phyloP scores from a whole-genome alignment of 1,140 invertebrate genomes.

The Diuraphis noxia region DNA sequence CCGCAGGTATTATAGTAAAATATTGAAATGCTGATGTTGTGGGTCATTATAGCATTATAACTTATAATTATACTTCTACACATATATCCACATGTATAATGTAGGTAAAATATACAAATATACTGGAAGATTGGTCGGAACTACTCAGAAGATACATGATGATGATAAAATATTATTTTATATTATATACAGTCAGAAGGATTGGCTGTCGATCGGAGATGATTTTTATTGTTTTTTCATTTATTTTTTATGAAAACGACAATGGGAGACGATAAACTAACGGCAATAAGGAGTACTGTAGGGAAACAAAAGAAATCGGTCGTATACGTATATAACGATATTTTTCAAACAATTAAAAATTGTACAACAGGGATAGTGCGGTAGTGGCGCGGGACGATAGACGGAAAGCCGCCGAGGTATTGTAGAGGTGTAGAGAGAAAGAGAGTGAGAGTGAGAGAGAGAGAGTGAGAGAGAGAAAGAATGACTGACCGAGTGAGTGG shows the following conservation, averaged over 20 bases:
- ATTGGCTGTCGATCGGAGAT: conserved; percentile 6
- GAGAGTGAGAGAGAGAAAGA: neutral
- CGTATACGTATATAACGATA: neutral
- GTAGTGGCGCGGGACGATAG: neutral
- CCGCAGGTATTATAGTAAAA: neutral
- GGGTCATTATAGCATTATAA: neutral
- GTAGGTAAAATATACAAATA: neutral
- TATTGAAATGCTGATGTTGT: neutral
- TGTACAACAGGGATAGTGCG: neutral
- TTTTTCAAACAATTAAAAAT: conserved; percentile 32
- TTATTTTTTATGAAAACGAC: neutral
- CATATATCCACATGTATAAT: no score
- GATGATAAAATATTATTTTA: neutral
- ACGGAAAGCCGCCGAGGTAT: neutral
- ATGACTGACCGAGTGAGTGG: neutral
- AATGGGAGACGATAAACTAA: neutral
- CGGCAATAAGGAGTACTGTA: neutral
- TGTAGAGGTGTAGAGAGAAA: neutral
- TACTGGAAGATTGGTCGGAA: neutral
- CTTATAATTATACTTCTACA: neutral
- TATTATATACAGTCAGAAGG: neutral
- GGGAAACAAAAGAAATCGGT: neutral
- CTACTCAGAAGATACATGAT: neutral
- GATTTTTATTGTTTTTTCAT: neutral
- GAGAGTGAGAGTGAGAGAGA: neutral